phyloP scores from a whole-genome alignment of 2,113 vertebrate species.

The Stigmatopora argus region DNA sequence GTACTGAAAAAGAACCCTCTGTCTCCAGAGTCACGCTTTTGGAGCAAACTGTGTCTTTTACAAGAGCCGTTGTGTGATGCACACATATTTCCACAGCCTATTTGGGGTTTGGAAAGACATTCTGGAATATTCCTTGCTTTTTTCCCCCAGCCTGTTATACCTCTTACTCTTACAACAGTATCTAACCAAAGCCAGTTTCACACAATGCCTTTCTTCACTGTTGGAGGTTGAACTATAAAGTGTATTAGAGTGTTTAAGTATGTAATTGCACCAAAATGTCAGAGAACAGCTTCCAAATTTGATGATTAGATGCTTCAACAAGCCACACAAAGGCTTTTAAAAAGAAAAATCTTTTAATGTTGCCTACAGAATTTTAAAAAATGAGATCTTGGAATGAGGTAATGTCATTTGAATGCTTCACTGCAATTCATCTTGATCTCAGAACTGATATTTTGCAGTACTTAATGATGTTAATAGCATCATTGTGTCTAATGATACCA shows the following conservation, averaged over 20 bases:
- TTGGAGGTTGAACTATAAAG: slow-evolving; percentile 3
- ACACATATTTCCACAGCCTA: slow-evolving; percentile 44
- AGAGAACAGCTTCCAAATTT: not conserved
- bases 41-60: not conserved
- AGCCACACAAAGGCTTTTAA: not conserved
- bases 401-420: not conserved
- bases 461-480: not conserved
- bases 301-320: not conserved
- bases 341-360: not conserved
- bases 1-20: not conserved
- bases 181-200: slow-evolving; percentile 28
- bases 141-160: slow-evolving; percentile 32
- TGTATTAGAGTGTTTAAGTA: too few species aligned
- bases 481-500: not conserved
- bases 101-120: slow-evolving; percentile 51
- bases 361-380: not conserved
- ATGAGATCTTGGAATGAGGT: not conserved
- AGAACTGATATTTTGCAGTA: not conserved
- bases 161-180: slow-evolving; percentile 32
- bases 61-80: slow-evolving; percentile 29
- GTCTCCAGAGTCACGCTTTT: not conserved
- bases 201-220: slow-evolving; percentile 22
- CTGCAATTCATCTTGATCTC: not conserved
- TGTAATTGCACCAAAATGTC: not conserved
- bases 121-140: slow-evolving; percentile 51